These are phyloP conservation scores for Gastracanthus pulcherrimus DNA, from an alignment of 2,888 invertebrate genomes.

Conservation along the genomic window DNA sequence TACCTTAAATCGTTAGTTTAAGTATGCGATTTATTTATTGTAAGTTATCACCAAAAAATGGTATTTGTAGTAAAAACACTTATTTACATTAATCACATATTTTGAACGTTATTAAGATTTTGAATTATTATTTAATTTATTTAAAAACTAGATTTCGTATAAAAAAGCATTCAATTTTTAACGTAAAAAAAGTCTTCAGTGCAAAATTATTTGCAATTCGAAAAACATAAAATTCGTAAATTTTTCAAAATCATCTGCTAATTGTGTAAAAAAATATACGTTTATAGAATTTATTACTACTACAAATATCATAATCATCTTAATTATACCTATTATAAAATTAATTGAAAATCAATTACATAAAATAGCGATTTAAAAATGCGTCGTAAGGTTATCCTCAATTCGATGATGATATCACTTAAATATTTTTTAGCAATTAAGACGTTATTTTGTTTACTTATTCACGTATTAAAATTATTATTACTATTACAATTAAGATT, in stretches of 20 bases:
- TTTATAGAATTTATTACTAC: too few species aligned
- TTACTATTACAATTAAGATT: neutral
- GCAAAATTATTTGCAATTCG: too few species aligned
- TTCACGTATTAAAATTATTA: neutral
- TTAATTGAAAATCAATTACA: neutral
- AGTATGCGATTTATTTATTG: neutral
- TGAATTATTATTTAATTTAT: too few species aligned
- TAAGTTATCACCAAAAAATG: neutral
- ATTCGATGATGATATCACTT: neutral
- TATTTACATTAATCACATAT: too few species aligned
- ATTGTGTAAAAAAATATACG: too few species aligned
- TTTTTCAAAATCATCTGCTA: too few species aligned
- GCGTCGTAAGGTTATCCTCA: neutral
- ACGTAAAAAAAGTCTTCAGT: too few species aligned
- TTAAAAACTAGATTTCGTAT: too few species aligned
- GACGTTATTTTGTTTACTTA: neutral
- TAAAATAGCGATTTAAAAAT: neutral
- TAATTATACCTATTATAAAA: neutral
- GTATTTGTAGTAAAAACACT: too few species aligned
- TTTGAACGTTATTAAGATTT: too few species aligned
- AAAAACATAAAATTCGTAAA: too few species aligned
- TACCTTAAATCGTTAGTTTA: constrained; percentile 14
- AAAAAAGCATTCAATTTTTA: too few species aligned
- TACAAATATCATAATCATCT: neutral
- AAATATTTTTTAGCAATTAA: neutral